A percentile compares a stretch with the other conserved stretches of the same genome.
These are phyloP conservation scores for Salvelinus alpinus DNA, from an alignment of 2,113 vertebrate species.

Conservation along the genomic window DNA sequence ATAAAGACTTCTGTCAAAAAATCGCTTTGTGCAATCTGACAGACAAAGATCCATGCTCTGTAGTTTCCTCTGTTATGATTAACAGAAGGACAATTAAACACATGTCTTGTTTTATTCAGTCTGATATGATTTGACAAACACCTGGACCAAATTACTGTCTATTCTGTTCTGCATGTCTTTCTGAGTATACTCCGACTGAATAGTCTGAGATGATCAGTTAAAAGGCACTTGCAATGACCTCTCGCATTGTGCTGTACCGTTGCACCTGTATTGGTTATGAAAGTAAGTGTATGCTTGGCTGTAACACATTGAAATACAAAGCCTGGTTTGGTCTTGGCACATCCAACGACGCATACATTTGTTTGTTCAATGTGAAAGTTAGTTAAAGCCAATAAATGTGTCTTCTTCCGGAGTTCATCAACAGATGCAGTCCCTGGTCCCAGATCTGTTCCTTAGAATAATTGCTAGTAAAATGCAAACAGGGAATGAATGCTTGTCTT, in stretches of 20 bases:
- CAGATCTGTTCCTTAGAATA: not conserved
- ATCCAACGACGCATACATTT: not conserved
- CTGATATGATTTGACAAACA: constrained; percentile 20
- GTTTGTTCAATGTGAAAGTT: not conserved
- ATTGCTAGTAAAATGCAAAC: constrained; percentile 3
- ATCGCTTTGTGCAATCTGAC: too few relatives aligned
- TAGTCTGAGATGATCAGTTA: not conserved
- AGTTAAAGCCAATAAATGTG: not conserved
- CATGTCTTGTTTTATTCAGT: constrained; percentile 28
- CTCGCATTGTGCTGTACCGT: not conserved
- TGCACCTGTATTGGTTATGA: not conserved
- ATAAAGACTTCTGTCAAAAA: not conserved
- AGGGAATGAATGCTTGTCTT: constrained; percentile 10
- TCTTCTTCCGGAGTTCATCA: not conserved
- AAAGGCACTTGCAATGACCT: not conserved
- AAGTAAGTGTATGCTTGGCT: not conserved
- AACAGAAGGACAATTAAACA: constrained; percentile 2
- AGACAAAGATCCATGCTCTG: not conserved
- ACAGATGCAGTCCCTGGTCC: not conserved
- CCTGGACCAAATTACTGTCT: not conserved
- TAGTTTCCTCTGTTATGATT: not conserved
- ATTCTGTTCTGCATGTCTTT: not conserved
- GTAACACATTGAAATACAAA: not conserved
- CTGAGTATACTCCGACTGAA: not conserved
- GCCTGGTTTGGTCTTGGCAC: not conserved